Evolutionary conservation across 2,113 vertebrate genomes (phyloP), one percentile per base, ranked within the genome.

Genomic region (Emydura subglobosa): DNA sequence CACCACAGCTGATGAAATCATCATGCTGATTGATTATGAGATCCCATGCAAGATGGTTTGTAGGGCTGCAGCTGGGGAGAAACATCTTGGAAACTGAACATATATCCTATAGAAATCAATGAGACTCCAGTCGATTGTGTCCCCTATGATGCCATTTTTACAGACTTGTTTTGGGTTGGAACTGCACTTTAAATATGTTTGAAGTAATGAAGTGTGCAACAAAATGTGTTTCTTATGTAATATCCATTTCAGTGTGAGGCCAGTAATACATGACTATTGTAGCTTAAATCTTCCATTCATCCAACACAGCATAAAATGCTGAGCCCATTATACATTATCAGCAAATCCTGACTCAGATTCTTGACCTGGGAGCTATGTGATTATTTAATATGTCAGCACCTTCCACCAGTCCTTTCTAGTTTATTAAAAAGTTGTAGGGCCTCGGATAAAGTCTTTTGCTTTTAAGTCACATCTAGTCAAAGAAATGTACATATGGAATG

Each of bases 1-100:
- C 57, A 83, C 93, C 88, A 92, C 96, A 96, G 96, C 92, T 96
- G 96, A 96, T 93, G 74, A 95, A 47, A 6, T 92, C 94, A 96
- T 97, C 96, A 97, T 90, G 95, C 90, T 95, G 93, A 79, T 0
- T 47, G 93, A 54, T 6, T 89, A 79, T 94, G 96, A 97, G 96
- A 95, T 94, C 92, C 88, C 94, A 97, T 92, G 57, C 81, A 96
- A 89, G 93, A 94, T 79, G 65, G 90, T 12, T 74, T 21, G n/a
- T 39, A 39, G n/a, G n/a, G 17, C 7, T 19, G 68, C 17, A 72
- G 68, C 10, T 74, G 21, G 68, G 39, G 68, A 42, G 22, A 74
- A 74, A 74, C 39, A 42, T 42, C 22, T 24, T 42, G 68, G 39
- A 74, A 74, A 74, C 68, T 74, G n/a, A 42, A 42, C 10, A 42